phyloP scores from a whole-genome alignment of 2,113 vertebrate genomes.

The Cyprinus carpio region DNA sequence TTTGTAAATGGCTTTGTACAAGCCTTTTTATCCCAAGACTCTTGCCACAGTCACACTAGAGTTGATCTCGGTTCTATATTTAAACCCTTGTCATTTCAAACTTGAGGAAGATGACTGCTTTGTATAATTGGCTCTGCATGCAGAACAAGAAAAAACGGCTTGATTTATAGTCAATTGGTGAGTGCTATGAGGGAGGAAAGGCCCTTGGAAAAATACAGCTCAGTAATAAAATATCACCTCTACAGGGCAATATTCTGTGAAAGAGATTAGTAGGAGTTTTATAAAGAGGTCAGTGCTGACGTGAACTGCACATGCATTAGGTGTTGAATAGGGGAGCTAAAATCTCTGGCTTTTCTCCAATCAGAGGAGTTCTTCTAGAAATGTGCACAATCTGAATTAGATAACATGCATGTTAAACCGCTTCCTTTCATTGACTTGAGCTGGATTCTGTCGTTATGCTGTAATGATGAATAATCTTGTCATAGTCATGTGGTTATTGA shows the following conservation, averaged over 20 bases:
- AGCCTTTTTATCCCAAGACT: neutral
- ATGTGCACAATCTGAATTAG: neutral
- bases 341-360: neutral
- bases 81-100: constrained; percentile 14
- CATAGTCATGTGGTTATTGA: neutral
- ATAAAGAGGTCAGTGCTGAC: constrained; percentile 11
- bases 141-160: constrained; percentile 2
- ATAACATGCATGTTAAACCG: neutral
- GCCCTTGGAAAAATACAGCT: constrained; percentile 26
- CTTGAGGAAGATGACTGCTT: constrained; percentile 4
- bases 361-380: neutral
- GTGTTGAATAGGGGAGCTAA: neutral
- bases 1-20: constrained; percentile 1
- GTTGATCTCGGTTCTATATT: neutral
- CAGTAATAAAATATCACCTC: constrained; percentile 23
- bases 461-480: neutral
- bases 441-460: neutral
- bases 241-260: neutral
- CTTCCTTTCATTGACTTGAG: neutral
- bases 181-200: constrained; percentile 28
- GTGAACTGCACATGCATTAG: constrained; percentile 13
- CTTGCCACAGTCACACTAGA: neutral
- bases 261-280: constrained; percentile 3
- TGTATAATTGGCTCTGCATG: constrained; percentile 23
- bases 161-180: constrained; percentile 37